Evolutionary conservation across 2,797 vertebrate genomes (phyloP).

Genomic region (Odontamblyopus rebecca): DNA sequence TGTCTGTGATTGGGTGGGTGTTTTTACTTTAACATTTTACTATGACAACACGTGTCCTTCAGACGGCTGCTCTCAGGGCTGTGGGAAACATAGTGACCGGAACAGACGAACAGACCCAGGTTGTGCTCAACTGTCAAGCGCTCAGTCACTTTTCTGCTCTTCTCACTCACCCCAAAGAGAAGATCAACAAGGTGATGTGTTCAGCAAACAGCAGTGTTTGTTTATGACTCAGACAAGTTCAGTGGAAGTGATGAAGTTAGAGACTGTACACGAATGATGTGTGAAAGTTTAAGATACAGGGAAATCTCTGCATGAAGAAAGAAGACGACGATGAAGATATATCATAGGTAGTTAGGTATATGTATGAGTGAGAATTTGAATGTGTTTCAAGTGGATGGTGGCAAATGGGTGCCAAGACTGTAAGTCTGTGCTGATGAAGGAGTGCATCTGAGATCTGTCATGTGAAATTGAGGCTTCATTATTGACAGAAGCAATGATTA

Average conservation of each 20-base stretch:
- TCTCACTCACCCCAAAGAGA: slow-evolving; percentile 98
- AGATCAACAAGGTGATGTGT: slow-evolving; percentile 94
- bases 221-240: slow-evolving; percentile 8
- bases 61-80: slow-evolving; percentile 96
- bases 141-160: slow-evolving; percentile 95
- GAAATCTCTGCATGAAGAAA: slow-evolving; percentile 23
- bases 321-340: slow-evolving; percentile 28
- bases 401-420: slow-evolving; percentile 79
- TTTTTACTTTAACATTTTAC: neutral
- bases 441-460: slow-evolving; percentile 97
- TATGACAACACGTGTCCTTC: neutral
- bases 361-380: slow-evolving; percentile 14
- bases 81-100: slow-evolving; percentile 99
- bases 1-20: neutral
- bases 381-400: slow-evolving; percentile 68
- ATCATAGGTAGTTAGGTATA: slow-evolving; percentile 9
- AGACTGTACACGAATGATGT: slow-evolving; percentile 75
- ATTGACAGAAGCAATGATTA: slow-evolving; percentile 87
- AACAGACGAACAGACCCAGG: slow-evolving; percentile 98
- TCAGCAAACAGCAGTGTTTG: neutral
- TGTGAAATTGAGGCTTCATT: slow-evolving; percentile 63
- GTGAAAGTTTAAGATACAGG: slow-evolving; percentile 32
- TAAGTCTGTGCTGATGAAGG: slow-evolving; percentile 82
- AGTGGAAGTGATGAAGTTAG: slow-evolving; percentile 90
- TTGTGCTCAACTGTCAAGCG: slow-evolving; percentile 97